Percentiles rank a stretch among this genome's conserved stretches.
phyloP scores from a whole-genome alignment of 2,113 vertebrate species.

The Dicaeum eximium region DNA sequence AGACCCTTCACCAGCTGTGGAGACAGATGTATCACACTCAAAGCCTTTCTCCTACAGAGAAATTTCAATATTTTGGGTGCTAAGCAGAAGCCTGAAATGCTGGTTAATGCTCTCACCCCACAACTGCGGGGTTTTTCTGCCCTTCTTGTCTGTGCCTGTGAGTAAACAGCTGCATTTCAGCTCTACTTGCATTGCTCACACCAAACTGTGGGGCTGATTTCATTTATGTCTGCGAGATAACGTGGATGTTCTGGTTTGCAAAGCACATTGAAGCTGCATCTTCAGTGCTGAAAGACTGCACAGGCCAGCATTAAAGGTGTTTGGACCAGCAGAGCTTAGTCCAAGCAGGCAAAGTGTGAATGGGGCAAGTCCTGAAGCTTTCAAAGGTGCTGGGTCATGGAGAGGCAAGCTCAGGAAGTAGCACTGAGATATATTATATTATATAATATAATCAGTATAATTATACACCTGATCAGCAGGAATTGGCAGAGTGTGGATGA shows the following conservation, averaged over 20 bases:
- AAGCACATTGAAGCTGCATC: neutral
- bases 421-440: no score
- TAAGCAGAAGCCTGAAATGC: neutral
- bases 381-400: accelerated
- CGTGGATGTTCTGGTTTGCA: neutral
- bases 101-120: neutral
- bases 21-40: neutral
- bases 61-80: neutral
- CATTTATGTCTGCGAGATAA: neutral
- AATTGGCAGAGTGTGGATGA: neutral
- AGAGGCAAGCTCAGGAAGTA: neutral
- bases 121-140: accelerated
- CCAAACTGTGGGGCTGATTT: accelerated
- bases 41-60: neutral
- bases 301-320: neutral
- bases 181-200: neutral
- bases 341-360: neutral
- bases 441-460: neutral
- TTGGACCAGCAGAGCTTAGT: neutral
- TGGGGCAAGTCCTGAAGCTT: neutral
- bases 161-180: neutral
- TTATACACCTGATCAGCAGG: neutral
- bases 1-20: neutral
- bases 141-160: neutral
- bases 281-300: neutral